phyloP scores from a whole-genome alignment of 64 coral and sea anemone genomes.

The Porites australiensis region DNA sequence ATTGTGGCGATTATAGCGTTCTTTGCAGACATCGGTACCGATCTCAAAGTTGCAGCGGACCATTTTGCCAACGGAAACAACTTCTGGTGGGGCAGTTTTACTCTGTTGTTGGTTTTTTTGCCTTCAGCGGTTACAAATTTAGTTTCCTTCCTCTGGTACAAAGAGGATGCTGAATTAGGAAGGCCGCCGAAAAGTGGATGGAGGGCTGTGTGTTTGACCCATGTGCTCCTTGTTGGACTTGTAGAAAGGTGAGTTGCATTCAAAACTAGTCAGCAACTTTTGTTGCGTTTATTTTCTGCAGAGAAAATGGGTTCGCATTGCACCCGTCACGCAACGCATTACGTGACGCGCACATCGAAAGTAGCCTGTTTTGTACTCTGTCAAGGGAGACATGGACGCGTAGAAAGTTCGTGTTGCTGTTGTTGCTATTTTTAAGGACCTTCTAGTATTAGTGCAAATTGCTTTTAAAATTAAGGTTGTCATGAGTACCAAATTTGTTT shows the following conservation, averaged over 20 bases:
- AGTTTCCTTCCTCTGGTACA: constrained; percentile 88
- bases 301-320: not conserved
- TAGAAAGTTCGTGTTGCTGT: too few species aligned
- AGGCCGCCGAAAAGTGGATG: constrained; percentile 70
- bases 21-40: constrained; percentile 78
- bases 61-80: constrained; percentile 58
- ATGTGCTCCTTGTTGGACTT: constrained; percentile 71
- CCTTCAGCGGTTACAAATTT: constrained; percentile 79
- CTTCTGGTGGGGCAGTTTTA: constrained; percentile 86
- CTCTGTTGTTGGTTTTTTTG: constrained; percentile 63
- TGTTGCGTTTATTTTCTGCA: not conserved
- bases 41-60: constrained; percentile 84
- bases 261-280: not conserved
- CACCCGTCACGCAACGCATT: not conserved
- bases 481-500: too few species aligned
- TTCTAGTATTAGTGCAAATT: too few species aligned
- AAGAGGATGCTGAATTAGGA: constrained; percentile 62
- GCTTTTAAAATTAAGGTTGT: too few species aligned
- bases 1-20: constrained; percentile 70
- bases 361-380: too few species aligned
- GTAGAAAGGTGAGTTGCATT: constrained; percentile 64
- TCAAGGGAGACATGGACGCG: too few species aligned
- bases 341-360: too few species aligned
- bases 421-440: too few species aligned
- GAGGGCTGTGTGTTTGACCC: constrained; percentile 56